phyloP scores from a whole-genome alignment of 2,797 vertebrate species.

The Phataginus tetradactyla region DNA sequence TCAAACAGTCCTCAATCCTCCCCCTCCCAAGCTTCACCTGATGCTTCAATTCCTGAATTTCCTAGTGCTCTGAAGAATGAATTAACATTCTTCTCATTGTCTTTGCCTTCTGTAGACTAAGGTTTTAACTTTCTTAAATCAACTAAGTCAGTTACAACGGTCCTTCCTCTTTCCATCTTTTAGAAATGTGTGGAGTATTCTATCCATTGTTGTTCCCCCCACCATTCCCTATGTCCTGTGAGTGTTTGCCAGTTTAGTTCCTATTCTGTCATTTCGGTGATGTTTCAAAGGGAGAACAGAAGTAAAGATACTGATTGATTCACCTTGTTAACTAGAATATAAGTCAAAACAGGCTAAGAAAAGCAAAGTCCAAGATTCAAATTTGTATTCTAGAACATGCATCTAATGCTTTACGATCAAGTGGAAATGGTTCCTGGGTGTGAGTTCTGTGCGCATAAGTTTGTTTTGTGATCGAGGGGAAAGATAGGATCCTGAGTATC shows the following conservation, averaged over 20 bases:
- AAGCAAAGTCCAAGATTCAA: constrained; percentile 80
- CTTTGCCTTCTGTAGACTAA: background rate
- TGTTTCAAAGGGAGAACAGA: background rate
- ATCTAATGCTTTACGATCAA: constrained; percentile 77
- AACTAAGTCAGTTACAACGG: background rate
- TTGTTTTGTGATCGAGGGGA: constrained; percentile 56
- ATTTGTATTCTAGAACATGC: constrained; percentile 55
- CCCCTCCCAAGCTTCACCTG: background rate
- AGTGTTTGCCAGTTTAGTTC: background rate
- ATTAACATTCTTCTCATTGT: background rate
- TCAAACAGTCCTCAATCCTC: background rate
- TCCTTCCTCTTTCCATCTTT: background rate
- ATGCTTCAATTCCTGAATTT: background rate
- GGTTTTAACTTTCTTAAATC: background rate
- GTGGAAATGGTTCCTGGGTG: constrained; percentile 60
- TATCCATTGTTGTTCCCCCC: background rate
- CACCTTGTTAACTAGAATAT: background rate
- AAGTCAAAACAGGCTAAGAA: constrained; percentile 75
- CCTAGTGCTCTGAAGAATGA: background rate
- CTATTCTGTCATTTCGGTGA: background rate
- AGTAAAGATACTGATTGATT: background rate
- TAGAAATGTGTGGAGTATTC: background rate
- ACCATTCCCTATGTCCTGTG: background rate
- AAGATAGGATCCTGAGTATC: constrained; percentile 71
- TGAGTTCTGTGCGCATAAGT: background rate